A percentile compares a stretch with the other conserved stretches of the same genome.
Conservation (phyloP, 2,113 vertebrate genomes). For the Hippoglossus stenolepis region DNA sequence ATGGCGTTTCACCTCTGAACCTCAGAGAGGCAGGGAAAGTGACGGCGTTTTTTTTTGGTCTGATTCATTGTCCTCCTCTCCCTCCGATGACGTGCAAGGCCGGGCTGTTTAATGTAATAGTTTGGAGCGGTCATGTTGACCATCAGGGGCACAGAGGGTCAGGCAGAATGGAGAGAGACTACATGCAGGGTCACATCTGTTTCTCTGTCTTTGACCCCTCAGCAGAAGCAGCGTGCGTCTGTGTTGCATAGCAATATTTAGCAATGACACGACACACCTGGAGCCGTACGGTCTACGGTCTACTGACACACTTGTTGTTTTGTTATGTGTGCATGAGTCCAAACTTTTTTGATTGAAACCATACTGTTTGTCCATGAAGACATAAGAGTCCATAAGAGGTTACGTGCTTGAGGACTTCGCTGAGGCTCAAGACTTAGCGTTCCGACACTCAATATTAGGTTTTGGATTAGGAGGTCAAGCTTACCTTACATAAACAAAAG, state of each 20-base stretch:
- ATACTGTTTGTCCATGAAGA: background rate
- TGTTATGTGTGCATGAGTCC: constrained; percentile 1
- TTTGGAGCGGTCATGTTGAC: background rate
- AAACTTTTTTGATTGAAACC: background rate
- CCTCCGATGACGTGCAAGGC: background rate
- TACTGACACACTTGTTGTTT: background rate
- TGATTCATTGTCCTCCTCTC: background rate
- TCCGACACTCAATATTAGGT: constrained; percentile 54
- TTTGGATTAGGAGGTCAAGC: constrained; percentile 30
- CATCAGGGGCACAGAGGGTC: background rate
- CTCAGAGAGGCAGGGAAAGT: background rate
- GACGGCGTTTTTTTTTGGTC: background rate
- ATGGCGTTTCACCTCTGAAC: constrained; percentile 7
- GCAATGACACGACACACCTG: background rate
- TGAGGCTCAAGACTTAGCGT: background rate
- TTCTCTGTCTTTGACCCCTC: background rate
- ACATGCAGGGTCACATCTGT: constrained; percentile 3
- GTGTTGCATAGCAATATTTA: background rate
- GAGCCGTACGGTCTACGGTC: background rate
- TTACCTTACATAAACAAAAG: background rate
- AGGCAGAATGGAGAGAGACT: background rate
- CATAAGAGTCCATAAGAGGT: background rate
- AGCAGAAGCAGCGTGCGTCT: background rate
- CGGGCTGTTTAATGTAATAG: background rate
- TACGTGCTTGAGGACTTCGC: constrained; percentile 22